Percentiles rank a stretch among this genome's conserved stretches.
Evolutionary conservation across 2,113 vertebrate species (phyloP).

Genomic region (Apodemus sylvaticus): DNA sequence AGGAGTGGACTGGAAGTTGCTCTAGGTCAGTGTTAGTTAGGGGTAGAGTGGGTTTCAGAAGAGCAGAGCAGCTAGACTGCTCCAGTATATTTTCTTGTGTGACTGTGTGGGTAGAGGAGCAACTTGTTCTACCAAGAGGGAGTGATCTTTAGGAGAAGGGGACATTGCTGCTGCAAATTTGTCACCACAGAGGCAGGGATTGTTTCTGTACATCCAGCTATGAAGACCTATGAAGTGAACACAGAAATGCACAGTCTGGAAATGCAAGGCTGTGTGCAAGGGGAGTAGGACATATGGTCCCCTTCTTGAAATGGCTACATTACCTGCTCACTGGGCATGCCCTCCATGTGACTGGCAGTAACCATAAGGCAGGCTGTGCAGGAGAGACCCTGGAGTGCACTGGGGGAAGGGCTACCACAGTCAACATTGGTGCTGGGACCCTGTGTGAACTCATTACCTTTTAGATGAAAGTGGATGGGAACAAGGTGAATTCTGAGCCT

Average conservation of each 20-base stretch:
- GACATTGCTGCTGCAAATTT: background rate
- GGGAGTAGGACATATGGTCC: background rate
- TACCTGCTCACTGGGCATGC: too few species aligned
- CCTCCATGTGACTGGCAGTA: background rate
- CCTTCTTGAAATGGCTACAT: background rate
- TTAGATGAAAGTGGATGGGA: background rate
- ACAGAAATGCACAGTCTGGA: background rate
- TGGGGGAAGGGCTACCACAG: background rate
- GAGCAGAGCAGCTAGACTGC: background rate
- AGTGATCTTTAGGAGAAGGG: background rate
- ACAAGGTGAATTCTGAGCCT: background rate
- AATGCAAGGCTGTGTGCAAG: background rate
- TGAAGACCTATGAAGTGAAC: background rate
- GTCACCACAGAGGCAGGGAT: too few species aligned
- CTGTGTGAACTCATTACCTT: background rate
- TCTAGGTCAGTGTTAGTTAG: background rate
- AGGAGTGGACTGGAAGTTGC: background rate
- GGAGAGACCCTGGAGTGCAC: background rate
- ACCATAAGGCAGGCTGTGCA: background rate
- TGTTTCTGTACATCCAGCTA: background rate
- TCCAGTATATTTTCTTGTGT: background rate
- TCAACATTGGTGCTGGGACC: background rate
- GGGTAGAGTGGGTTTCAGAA: background rate
- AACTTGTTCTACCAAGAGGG: background rate
- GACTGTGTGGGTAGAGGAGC: background rate